phyloP scores from a whole-genome alignment of 2,113 vertebrate species.

The Dascyllus trimaculatus region DNA sequence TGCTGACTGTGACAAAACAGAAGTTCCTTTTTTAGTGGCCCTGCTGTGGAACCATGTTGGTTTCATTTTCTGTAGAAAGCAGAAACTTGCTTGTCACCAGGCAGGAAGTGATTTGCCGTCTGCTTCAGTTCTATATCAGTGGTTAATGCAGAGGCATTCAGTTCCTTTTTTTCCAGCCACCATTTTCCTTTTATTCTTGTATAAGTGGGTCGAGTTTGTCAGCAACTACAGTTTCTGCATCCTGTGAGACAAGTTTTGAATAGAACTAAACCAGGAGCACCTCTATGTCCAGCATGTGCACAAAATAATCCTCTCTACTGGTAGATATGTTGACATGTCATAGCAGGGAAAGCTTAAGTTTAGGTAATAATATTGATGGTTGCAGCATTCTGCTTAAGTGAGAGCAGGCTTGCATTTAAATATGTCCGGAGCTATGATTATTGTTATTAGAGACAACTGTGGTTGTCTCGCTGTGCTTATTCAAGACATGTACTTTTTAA shows the following conservation, averaged over 20 bases:
- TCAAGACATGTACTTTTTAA: background rate
- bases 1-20: background rate
- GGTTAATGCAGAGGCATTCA: background rate
- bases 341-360: background rate
- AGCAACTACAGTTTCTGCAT: background rate
- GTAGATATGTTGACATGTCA: background rate
- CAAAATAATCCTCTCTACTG: too few species aligned
- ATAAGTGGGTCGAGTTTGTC: background rate
- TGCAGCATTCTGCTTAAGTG: background rate
- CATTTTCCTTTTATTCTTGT: background rate
- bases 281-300: too few species aligned
- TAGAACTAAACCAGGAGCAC: too few species aligned
- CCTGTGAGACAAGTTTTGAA: background rate
- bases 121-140: background rate
- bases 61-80: conserved; percentile 61
- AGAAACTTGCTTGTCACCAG: conserved; percentile 30
- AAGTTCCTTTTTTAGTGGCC: background rate
- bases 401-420: too few species aligned
- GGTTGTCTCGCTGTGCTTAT: too few species aligned
- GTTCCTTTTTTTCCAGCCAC: conserved; percentile 13
- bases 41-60: conserved; percentile 9
- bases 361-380: background rate
- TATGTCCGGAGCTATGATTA: too few species aligned
- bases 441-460: too few species aligned
- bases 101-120: conserved; percentile 53